phyloP scores from a whole-genome alignment of 2,797 vertebrate genomes.

The Xyrichtys novacula region DNA sequence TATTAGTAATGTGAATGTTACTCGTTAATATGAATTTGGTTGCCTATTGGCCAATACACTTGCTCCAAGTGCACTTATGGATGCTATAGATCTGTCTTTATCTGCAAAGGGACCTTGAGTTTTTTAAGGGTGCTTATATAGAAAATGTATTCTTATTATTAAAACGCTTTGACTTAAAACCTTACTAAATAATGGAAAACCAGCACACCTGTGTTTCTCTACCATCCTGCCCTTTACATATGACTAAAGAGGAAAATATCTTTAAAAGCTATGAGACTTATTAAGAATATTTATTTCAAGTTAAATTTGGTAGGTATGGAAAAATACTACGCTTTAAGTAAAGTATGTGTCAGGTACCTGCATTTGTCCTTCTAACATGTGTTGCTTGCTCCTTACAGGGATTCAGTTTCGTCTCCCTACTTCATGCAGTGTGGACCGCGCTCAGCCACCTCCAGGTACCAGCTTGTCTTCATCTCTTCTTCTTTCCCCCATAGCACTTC shows the following conservation, averaged over 20 bases:
- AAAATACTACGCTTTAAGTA: slow-evolving; percentile 6
- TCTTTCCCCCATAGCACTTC: slow-evolving; percentile 39
- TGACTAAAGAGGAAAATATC: slow-evolving; percentile 12
- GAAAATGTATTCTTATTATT: too few relatives aligned
- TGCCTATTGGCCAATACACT: too few relatives aligned
- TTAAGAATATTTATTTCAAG: slow-evolving; percentile 1
- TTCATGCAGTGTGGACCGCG: slow-evolving; percentile 86
- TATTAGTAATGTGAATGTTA: slow-evolving; percentile 1
- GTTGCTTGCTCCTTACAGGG: slow-evolving; percentile 83
- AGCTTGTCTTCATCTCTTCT: slow-evolving; percentile 28
- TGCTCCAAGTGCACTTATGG: too few relatives aligned
- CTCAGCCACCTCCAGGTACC: slow-evolving; percentile 86
- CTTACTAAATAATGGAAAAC: too few relatives aligned
- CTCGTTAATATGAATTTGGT: not conserved
- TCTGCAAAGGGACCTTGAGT: too few relatives aligned
- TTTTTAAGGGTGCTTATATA: too few relatives aligned
- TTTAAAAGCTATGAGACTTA: slow-evolving; percentile 13
- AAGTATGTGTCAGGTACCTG: slow-evolving; percentile 32
- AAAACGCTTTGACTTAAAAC: too few relatives aligned
- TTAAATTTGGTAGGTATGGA: slow-evolving; percentile 44
- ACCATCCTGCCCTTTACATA: slow-evolving; percentile 19
- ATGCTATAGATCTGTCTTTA: too few relatives aligned
- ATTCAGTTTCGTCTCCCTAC: slow-evolving; percentile 90
- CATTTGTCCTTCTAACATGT: slow-evolving; percentile 66
- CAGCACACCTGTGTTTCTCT: slow-evolving; percentile 68